Conservation (phyloP, 2,797 vertebrate species). For the Varecia variegata region DNA sequence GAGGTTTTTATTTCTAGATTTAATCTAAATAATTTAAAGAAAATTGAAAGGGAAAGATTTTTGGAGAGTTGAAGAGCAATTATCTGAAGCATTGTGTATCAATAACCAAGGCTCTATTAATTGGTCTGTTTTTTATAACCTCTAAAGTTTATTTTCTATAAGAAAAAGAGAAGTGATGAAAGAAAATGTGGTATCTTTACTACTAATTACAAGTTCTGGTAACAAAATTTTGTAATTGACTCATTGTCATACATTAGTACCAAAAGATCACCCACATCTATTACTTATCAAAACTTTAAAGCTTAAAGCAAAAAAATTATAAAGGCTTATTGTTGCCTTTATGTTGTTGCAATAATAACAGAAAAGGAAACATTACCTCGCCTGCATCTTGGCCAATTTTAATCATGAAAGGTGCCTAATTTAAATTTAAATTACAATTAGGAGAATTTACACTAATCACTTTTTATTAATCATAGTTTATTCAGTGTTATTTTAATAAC, state of each 20-base stretch:
- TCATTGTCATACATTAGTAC: not conserved
- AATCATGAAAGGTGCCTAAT: not conserved
- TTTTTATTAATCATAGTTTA: not conserved
- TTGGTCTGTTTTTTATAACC: not conserved
- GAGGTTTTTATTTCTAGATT: not conserved
- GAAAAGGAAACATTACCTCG: not conserved
- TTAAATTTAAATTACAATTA: not conserved
- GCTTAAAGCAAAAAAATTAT: not conserved
- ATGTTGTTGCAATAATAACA: not conserved
- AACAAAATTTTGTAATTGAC: not conserved
- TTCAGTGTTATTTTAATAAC: not conserved
- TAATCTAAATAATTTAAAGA: slow-evolving; percentile 30
- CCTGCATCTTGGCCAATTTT: not conserved
- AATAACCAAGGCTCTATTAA: not conserved
- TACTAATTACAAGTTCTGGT: not conserved
- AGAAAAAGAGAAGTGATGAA: not conserved
- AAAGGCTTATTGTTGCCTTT: not conserved
- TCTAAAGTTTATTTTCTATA: not conserved
- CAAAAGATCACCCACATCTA: not conserved
- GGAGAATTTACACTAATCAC: not conserved
- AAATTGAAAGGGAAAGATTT: not conserved
- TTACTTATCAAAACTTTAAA: not conserved
- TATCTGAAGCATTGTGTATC: not conserved
- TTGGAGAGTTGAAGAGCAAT: not conserved
- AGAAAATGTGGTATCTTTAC: not conserved